Evolutionary conservation across 2,113 vertebrate species (phyloP).

Genomic region (Lycocorax pyrrhopterus): DNA sequence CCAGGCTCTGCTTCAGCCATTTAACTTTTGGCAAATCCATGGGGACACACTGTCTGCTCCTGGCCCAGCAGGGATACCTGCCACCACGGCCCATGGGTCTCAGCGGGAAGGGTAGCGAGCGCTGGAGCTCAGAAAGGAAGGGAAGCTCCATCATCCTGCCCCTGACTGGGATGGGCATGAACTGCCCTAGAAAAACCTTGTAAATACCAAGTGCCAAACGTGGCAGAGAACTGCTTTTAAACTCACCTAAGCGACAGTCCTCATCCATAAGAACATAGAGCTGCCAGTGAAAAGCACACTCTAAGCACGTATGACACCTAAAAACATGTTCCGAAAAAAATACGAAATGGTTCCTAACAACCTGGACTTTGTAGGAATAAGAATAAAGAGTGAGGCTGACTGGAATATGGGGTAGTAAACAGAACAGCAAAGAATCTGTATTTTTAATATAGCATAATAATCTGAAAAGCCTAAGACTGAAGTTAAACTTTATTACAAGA

Average conservation of each 20-base stretch:
- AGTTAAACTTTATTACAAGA: not conserved
- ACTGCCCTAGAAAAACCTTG: not conserved
- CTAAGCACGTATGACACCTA: not conserved
- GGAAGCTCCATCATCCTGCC: too few relatives aligned
- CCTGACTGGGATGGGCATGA: rapidly evolving
- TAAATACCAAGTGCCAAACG: rapidly evolving
- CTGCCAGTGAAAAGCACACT: not conserved
- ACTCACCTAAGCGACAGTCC: not conserved
- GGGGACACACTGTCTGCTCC: not conserved
- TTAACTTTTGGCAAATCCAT: not conserved
- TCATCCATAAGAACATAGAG: not conserved
- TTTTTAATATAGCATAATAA: not conserved
- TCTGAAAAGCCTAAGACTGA: not conserved
- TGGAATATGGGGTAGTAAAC: not conserved
- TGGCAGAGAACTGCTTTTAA: not conserved
- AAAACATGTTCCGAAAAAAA: not conserved
- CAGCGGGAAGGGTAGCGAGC: rapidly evolving
- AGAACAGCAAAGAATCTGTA: not conserved
- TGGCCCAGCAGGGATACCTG: rapidly evolving
- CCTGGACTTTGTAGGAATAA: not conserved
- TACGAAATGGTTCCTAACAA: not conserved
- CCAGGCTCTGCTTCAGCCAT: not conserved
- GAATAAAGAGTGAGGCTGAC: not conserved
- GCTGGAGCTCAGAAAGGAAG: not conserved
- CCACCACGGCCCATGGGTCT: rapidly evolving